phyloP scores from a whole-genome alignment of 2,888 invertebrate species.

The Teinopalpus imperialis region DNA sequence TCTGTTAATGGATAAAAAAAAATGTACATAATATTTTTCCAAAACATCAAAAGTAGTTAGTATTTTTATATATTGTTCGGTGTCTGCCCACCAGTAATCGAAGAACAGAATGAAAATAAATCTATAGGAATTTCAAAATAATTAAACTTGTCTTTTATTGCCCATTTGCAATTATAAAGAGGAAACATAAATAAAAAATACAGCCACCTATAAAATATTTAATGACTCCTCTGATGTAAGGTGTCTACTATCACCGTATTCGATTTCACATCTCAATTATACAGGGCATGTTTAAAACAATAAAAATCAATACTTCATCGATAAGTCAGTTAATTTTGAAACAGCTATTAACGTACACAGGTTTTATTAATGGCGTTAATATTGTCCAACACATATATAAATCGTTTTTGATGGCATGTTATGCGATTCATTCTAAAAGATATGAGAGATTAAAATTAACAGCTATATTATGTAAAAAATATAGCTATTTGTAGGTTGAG shows the following conservation, averaged over 20 bases:
- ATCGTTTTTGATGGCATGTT: constrained; percentile 12
- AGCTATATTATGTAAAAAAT: too few species aligned
- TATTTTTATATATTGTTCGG: too few species aligned
- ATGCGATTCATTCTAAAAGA: neutral
- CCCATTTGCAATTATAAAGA: constrained; percentile 17
- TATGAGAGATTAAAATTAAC: neutral
- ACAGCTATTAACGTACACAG: constrained; percentile 11
- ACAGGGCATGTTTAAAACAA: constrained; percentile 29
- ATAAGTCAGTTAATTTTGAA: constrained; percentile 22
- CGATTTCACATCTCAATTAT: constrained; percentile 28
- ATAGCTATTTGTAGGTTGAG: too few species aligned
- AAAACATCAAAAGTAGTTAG: too few species aligned
- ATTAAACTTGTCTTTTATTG: constrained; percentile 4
- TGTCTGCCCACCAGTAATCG: too few species aligned
- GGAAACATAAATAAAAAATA: constrained; percentile 24
- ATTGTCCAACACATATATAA: neutral
- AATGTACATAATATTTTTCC: too few species aligned
- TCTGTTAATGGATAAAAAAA: too few species aligned
- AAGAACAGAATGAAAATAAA: too few species aligned
- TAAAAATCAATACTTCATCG: constrained; percentile 33
- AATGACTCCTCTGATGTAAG: constrained; percentile 7
- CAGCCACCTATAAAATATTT: constrained; percentile 17
- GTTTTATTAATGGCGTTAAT: constrained; percentile 17
- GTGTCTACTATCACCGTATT: constrained; percentile 12
- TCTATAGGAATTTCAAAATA: constrained; percentile 6